phyloP scores from a whole-genome alignment of 2,797 vertebrate species.

The Apogon hyalosoma region DNA sequence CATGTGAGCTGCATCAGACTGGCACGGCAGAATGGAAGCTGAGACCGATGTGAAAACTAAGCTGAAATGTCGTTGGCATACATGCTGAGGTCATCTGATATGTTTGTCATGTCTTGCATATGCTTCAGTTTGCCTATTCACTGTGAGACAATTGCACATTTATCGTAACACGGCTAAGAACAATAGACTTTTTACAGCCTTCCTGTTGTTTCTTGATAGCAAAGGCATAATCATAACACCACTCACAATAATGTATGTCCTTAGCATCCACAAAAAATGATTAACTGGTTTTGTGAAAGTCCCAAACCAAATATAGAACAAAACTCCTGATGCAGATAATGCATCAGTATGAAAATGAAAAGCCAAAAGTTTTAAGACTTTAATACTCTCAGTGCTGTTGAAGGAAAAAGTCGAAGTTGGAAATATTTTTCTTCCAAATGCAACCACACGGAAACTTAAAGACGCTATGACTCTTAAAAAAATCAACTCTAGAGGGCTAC shows the following conservation, averaged over 20 bases:
- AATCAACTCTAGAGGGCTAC: no score
- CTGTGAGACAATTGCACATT: conserved; percentile 33
- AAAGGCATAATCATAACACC: conserved; percentile 11
- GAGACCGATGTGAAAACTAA: conserved; percentile 10
- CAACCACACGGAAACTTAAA: no score
- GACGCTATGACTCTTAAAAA: no score
- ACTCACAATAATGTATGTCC: conserved; percentile 11
- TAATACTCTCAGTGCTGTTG: no score
- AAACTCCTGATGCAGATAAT: neutral
- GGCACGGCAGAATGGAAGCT: neutral
- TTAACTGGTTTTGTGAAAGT: conserved; percentile 15
- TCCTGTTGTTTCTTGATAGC: conserved; percentile 46
- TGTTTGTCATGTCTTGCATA: conserved; percentile 6
- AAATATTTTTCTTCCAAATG: no score
- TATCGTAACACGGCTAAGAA: conserved; percentile 9
- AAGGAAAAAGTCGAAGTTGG: no score
- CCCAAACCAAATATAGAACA: neutral
- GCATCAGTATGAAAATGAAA: neutral
- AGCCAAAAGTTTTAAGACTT: no score
- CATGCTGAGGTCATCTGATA: neutral
- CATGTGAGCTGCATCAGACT: conserved; percentile 1
- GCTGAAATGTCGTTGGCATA: neutral
- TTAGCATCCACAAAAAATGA: conserved; percentile 5
- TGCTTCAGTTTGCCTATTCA: conserved; percentile 6
- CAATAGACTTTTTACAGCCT: conserved; percentile 31